Conservation (phyloP, 2,888 invertebrate species). For the Neelides folsomi region DNA sequence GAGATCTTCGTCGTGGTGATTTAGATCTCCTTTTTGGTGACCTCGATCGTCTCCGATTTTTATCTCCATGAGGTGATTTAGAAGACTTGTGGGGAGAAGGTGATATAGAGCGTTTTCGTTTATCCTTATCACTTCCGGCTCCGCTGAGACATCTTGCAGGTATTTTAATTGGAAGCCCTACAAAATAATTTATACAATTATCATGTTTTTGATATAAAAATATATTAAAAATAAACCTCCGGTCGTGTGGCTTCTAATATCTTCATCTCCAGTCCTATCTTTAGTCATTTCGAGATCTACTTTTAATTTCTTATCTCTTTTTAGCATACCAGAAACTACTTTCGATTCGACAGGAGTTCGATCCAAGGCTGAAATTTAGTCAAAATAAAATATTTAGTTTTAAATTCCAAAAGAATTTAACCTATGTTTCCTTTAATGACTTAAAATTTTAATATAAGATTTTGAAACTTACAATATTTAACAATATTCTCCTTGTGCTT, state of each 20-base stretch:
- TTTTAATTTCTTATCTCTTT: too few species aligned
- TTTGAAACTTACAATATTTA: constrained; percentile 15
- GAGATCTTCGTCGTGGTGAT: constrained; percentile 9
- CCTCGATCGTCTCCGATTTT: constrained; percentile 6
- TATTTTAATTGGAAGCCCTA: constrained; percentile 22
- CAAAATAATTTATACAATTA: neutral
- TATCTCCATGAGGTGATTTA: constrained; percentile 7
- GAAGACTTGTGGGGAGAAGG: constrained; percentile 4
- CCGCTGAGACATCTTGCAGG: constrained; percentile 12
- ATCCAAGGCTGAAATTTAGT: constrained; percentile 8
- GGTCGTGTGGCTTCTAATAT: too few species aligned
- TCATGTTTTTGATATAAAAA: too few species aligned
- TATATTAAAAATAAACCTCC: neutral
- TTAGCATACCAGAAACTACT: too few species aligned
- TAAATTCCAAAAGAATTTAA: too few species aligned
- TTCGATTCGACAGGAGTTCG: too few species aligned
- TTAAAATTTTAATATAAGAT: neutral
- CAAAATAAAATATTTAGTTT: neutral
- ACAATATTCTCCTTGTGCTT: constrained; percentile 18
- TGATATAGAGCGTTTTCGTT: neutral
- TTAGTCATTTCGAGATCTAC: too few species aligned
- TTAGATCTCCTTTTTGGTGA: constrained; percentile 10
- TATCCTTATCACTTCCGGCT: neutral
- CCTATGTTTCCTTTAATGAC: too few species aligned
- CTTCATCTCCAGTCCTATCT: too few species aligned